phyloP scores from a whole-genome alignment of 2,797 vertebrate species.

The Pseudocheirus occidentalis region DNA sequence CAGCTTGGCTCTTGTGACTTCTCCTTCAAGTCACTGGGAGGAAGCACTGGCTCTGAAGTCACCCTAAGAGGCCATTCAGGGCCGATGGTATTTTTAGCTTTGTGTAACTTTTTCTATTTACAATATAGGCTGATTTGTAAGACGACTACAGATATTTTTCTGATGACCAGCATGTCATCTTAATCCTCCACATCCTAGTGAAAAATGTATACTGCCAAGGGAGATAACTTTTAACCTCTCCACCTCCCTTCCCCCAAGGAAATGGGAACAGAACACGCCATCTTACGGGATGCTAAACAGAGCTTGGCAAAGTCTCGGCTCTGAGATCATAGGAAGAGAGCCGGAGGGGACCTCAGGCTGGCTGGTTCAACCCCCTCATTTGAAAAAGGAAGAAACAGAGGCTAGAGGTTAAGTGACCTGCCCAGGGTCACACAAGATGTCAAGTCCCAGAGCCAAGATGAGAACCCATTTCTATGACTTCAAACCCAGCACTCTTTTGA shows the following conservation, averaged over 20 bases:
- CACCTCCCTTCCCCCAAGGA: background rate
- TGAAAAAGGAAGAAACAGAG: conserved; percentile 41
- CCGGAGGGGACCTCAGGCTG: conserved; percentile 9
- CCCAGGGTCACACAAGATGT: background rate
- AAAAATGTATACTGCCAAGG: conserved; percentile 7
- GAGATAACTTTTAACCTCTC: background rate
- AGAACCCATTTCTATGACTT: background rate
- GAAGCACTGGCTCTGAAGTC: conserved; percentile 38
- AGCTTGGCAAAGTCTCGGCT: background rate
- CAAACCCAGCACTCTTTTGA: background rate
- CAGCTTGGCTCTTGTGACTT: background rate
- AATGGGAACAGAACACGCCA: conserved; percentile 43
- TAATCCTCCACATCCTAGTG: conserved; percentile 14
- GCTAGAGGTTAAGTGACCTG: conserved; percentile 6
- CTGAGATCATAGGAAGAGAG: conserved; percentile 4
- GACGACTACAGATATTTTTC: conserved; percentile 35
- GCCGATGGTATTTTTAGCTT: conserved; percentile 28
- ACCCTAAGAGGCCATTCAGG: conserved; percentile 26
- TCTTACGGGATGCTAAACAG: conserved; percentile 58
- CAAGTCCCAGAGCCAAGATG: background rate
- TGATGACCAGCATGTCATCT: background rate
- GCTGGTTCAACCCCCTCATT: background rate
- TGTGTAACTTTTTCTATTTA: background rate
- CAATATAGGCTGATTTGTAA: conserved; percentile 22
- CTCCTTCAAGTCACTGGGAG: conserved; percentile 54